Base-by-base conservation (phyloP, 1,140 invertebrate species). In the Bombus haemorrhoidalis region DNA sequence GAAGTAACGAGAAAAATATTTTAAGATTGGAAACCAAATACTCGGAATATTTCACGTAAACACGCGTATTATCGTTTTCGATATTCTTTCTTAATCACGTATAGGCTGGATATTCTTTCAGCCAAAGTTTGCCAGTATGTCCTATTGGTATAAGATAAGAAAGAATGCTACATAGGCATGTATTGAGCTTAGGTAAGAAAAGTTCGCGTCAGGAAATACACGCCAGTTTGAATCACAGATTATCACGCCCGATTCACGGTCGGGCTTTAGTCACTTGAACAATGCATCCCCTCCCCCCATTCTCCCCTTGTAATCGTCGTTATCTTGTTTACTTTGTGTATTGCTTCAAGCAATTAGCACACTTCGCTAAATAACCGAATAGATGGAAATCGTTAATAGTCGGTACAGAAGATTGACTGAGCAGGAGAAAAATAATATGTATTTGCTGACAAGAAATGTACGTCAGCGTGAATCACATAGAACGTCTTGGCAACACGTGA, bases 401-500 rank as follows among this genome's bases (percentile, higher is more conserved):
- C 5, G 28, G 4, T 62, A n/a, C 12, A 13, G 12, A n/a, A n/a
- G 59, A 62, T 8, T 0, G 59, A 62, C 28, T 13, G 12, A n/a
- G 28, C 3, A n/a, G 64, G 1, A 39, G 41, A n/a, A 72, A 43
- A 28, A 15, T 34, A 37, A 68, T 34, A 22, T 53, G 5, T 22
- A 53, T 9, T 22, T 15, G 1, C 3, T 22, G 66, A 68, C 18
- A 22, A 32, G 64, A 8, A 66, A 66, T 32, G 66, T 68, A n/a
- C 32, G 32, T n/a, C 62, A 83, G 22, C 32, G 41, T 78, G 78
- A 87, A 66, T 81, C 86, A 85, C 34, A 74, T n/a, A 64, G 43
- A 87, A 64, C 72, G 62, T 89, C 79, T 88, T 82, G 57, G 53
- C 43, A 53, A 86, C 72, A 89, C 76, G 88, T 86, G 88, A 89